Percentiles rank a stretch among this genome's conserved stretches.
Conservation (phyloP, 2,888 invertebrate species). For the Nephrotoma appendiculata region DNA sequence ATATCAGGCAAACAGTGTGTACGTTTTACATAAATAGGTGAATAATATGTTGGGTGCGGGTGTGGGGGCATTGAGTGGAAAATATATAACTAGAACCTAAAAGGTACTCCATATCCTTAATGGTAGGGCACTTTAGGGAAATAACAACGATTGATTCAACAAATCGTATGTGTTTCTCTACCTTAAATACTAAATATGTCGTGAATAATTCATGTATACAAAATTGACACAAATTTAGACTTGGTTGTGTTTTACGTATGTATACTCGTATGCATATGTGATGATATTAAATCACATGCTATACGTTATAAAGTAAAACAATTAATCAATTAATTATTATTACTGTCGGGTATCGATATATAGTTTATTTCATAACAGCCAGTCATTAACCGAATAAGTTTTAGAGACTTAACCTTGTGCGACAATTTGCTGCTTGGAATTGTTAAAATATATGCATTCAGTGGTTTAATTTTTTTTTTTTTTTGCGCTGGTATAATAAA, state of each 20-base stretch:
- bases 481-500: background rate
- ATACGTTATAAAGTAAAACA: background rate
- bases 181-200: background rate
- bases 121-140: background rate
- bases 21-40: background rate
- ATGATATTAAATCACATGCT: background rate
- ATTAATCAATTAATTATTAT: background rate
- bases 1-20: background rate
- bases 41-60: background rate
- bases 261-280: background rate
- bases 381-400: background rate
- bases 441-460: background rate
- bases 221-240: background rate
- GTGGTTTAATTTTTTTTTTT: background rate
- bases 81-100: background rate
- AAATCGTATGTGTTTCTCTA: background rate
- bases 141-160: background rate
- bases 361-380: background rate
- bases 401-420: background rate
- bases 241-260: background rate
- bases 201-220: background rate
- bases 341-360: background rate
- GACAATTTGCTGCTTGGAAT: background rate
- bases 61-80: background rate
- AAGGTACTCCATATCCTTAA: background rate